Percentiles rank a stretch among this genome's conserved stretches.
phyloP scores from a whole-genome alignment of 2,888 invertebrate species.

The Rhagophthalmus giganteus region DNA sequence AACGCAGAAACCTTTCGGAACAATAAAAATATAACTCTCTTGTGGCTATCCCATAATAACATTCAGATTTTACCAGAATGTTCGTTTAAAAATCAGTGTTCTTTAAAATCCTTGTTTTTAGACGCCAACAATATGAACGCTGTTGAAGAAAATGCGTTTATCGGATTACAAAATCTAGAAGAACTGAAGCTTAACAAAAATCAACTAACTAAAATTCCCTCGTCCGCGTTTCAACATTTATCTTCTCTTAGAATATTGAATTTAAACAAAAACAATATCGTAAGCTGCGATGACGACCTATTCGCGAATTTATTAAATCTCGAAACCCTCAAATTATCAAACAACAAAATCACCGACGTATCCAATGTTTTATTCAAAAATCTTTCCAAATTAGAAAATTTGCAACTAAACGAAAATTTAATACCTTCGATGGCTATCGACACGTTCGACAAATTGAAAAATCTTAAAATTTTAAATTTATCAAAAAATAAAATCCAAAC shows the following conservation, averaged over 20 bases:
- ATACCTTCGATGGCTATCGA: background rate
- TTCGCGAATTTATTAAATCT: slow-evolving; percentile 2
- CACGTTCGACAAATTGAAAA: slow-evolving; percentile 1
- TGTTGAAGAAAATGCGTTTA: slow-evolving; percentile 5
- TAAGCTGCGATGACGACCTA: background rate
- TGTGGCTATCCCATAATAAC: slow-evolving; percentile 17
- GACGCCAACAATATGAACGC: slow-evolving; percentile 7
- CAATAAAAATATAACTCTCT: slow-evolving; percentile 2
- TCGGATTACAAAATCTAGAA: slow-evolving; percentile 8
- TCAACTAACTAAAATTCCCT: slow-evolving; percentile 1
- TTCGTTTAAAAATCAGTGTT: slow-evolving; percentile 5
- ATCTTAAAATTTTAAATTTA: background rate
- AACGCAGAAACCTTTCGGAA: slow-evolving; percentile 10
- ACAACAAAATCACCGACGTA: slow-evolving; percentile 8
- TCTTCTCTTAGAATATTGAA: background rate
- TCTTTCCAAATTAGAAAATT: background rate
- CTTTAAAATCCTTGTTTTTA: slow-evolving; percentile 3
- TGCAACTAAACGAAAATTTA: slow-evolving; percentile 9
- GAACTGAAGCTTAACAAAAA: slow-evolving; percentile 3
- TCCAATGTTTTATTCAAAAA: background rate
- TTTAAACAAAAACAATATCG: slow-evolving; percentile 7
- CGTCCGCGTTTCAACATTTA: slow-evolving; percentile 4
- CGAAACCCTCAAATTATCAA: background rate
- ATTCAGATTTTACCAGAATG: slow-evolving; percentile 2
- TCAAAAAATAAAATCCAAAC: background rate